Conservation (phyloP, 2,113 vertebrate species). For the Pipra filicauda region DNA sequence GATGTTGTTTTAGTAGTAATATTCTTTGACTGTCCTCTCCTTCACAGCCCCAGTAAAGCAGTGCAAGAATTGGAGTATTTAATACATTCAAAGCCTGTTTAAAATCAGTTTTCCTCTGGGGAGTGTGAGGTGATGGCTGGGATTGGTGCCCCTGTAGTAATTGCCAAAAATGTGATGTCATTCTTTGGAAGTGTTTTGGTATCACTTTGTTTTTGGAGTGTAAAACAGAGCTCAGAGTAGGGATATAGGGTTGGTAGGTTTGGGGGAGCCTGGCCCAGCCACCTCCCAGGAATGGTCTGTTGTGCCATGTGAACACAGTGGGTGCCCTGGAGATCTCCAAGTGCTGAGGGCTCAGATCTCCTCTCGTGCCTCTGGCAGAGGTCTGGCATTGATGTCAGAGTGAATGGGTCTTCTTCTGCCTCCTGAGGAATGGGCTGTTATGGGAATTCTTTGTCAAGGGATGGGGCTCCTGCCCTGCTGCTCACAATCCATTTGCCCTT, state of each 20-base stretch:
- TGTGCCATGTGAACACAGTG: not conserved
- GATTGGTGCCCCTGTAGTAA: not conserved
- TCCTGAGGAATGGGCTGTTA: not conserved
- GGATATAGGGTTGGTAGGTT: accelerated
- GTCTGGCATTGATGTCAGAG: not conserved
- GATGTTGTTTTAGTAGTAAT: not conserved
- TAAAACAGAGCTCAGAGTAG: not conserved
- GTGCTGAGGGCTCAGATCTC: not conserved
- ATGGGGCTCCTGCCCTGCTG: not conserved
- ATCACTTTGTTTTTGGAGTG: not conserved
- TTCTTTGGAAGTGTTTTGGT: not conserved
- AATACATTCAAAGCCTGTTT: not conserved
- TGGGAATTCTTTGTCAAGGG: accelerated
- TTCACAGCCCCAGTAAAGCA: not conserved
- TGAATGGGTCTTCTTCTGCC: not conserved
- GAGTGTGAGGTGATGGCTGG: not conserved
- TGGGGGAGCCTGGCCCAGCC: not conserved
- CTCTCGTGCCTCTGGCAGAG: not conserved
- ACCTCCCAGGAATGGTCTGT: not conserved
- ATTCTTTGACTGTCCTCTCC: not conserved
- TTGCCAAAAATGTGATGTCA: not conserved
- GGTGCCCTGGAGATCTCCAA: accelerated
- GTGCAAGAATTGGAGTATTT: not conserved
- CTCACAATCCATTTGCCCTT: not conserved
- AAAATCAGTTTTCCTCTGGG: not conserved